Evolutionary conservation across 2,888 invertebrate species (phyloP).

Genomic region (Trachelus stipa): DNA sequence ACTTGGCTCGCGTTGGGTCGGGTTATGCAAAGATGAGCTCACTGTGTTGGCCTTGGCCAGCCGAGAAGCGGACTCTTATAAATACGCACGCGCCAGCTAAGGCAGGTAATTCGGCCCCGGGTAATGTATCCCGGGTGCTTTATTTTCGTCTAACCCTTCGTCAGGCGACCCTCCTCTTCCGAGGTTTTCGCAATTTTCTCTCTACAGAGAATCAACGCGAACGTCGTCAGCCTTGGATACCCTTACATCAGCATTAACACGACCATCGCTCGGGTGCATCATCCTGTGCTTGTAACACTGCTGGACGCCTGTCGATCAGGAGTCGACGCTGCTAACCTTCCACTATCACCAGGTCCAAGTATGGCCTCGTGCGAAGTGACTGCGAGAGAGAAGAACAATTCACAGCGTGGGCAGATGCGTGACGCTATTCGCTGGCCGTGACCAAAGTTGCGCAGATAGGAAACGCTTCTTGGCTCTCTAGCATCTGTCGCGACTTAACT

Average conservation of each 20-base stretch:
- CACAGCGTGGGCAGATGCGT: slow-evolving; percentile 31
- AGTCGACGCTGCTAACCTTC: slow-evolving; percentile 1
- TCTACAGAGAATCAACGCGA: too few species aligned
- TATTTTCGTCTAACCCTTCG: too few species aligned
- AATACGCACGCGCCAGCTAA: slow-evolving; percentile 33
- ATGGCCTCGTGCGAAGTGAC: background rate
- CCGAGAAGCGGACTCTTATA: slow-evolving; percentile 32
- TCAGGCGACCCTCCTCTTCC: too few species aligned
- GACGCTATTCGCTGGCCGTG: slow-evolving; percentile 47
- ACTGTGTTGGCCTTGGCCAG: slow-evolving; percentile 41
- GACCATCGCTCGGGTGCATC: too few species aligned
- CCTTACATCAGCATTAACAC: too few species aligned
- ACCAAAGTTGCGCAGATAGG: slow-evolving; percentile 40
- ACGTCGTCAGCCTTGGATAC: too few species aligned
- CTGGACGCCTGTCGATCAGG: too few species aligned
- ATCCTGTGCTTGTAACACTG: too few species aligned
- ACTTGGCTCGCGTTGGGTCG: slow-evolving; percentile 46
- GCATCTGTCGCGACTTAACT: slow-evolving; percentile 29
- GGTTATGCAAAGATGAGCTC: slow-evolving; percentile 51
- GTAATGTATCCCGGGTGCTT: too few species aligned
- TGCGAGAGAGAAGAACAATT: too few species aligned
- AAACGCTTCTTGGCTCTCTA: slow-evolving; percentile 38
- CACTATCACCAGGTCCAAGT: slow-evolving; percentile 1
- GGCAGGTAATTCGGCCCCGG: too few species aligned
- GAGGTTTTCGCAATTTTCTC: too few species aligned